These are phyloP conservation scores for Drosophila nr. perissopoda DNA, from an alignment of 2,888 invertebrate species.

Conservation along the genomic window DNA sequence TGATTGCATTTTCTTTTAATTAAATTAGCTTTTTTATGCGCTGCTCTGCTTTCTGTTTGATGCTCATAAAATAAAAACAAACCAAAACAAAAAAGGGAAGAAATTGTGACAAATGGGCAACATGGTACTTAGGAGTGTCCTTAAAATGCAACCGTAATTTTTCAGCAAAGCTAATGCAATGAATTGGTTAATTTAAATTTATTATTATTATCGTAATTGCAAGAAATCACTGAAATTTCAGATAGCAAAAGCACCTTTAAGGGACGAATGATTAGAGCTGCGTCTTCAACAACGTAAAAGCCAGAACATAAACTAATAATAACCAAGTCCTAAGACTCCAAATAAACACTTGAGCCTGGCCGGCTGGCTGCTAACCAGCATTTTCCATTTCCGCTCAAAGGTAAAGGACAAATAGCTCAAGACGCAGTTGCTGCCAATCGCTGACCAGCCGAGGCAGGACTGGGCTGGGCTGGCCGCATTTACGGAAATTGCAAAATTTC, in stretches of 20 bases:
- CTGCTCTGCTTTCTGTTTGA: conserved; percentile 69
- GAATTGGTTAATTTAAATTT: conserved; percentile 44
- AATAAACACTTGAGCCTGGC: conserved; percentile 56
- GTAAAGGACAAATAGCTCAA: conserved; percentile 31
- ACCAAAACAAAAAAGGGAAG: not conserved
- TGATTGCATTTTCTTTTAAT: conserved; percentile 80
- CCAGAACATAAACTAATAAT: conserved; percentile 35
- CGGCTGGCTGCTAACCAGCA: conserved; percentile 36
- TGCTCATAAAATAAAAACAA: conserved; percentile 47
- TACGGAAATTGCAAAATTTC: conserved; percentile 79
- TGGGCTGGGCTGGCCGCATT: conserved; percentile 23
- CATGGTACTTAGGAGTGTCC: conserved; percentile 55
- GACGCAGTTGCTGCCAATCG: conserved; percentile 35
- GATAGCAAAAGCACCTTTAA: not conserved
- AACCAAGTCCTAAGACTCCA: conserved; percentile 49
- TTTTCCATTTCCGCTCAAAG: conserved; percentile 71
- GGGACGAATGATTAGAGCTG: not conserved
- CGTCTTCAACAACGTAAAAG: conserved; percentile 1
- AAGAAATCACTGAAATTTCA: too few species aligned
- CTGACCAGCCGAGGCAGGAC: conserved; percentile 40
- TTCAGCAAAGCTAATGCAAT: conserved; percentile 37
- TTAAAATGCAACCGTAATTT: conserved; percentile 36
- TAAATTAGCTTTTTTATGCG: conserved; percentile 79
- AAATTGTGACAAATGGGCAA: conserved; percentile 41
- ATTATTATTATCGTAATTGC: conserved; percentile 34